These are phyloP conservation scores for Oryzias woworae DNA, from an alignment of 2,113 vertebrate species.

Conservation along the genomic window DNA sequence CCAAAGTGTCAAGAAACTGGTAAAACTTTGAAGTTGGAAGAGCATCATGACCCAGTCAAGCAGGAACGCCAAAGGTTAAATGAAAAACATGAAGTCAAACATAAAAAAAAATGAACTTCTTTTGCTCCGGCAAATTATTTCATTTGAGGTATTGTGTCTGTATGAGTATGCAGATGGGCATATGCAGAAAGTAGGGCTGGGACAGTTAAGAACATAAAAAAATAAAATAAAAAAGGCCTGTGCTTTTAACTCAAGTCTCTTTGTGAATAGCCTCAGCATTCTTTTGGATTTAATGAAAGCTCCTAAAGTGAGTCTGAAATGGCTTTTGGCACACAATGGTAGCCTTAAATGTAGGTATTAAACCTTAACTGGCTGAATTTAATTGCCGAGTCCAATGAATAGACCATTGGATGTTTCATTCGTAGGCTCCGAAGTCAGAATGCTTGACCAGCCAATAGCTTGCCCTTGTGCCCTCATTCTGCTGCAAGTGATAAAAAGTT, in stretches of 20 bases:
- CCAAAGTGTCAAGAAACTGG: conserved; percentile 14
- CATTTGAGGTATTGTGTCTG: conserved; percentile 59
- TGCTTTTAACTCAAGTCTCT: conserved; percentile 57
- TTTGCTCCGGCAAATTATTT: conserved; percentile 55
- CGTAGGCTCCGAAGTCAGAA: conserved; percentile 58
- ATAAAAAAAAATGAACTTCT: conserved; percentile 40
- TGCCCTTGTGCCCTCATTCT: conserved; percentile 53
- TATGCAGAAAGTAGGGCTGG: conserved; percentile 6
- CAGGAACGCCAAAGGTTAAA: conserved; percentile 27
- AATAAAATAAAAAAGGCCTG: conserved; percentile 12
- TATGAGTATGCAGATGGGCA: conserved; percentile 31
- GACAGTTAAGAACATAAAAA: conserved; percentile 51
- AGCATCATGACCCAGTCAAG: conserved; percentile 44
- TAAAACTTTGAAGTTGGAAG: conserved; percentile 31
- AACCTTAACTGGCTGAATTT: conserved; percentile 71
- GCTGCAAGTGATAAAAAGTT: conserved; percentile 63
- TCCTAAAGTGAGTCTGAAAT: conserved; percentile 71
- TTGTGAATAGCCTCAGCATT: conserved; percentile 72
- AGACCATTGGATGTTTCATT: conserved; percentile 57
- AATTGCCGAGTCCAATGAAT: conserved; percentile 72
- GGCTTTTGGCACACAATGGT: conserved; percentile 73
- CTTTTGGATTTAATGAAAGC: conserved; percentile 77
- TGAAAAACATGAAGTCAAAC: conserved; percentile 24
- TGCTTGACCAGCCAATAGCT: conserved; percentile 48
- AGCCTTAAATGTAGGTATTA: conserved; percentile 76